These are phyloP conservation scores for Aspidoscelis tigris DNA, from an alignment of 2,113 vertebrate species.

Conservation along the genomic window DNA sequence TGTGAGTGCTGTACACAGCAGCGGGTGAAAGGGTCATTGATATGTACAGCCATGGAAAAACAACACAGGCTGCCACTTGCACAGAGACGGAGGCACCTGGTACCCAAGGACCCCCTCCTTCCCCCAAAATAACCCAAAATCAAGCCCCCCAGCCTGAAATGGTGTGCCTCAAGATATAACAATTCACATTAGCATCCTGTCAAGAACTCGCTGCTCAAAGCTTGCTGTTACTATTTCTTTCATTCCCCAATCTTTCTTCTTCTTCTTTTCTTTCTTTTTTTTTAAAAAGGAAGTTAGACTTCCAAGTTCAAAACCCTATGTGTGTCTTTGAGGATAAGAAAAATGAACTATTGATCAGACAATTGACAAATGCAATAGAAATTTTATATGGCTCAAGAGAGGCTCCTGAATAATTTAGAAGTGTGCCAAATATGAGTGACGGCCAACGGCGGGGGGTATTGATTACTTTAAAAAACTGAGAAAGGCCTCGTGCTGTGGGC, in stretches of 20 bases:
- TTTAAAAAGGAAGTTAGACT: slow-evolving; percentile 53
- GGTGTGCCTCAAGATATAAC: not conserved
- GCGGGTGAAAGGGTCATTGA: slow-evolving; percentile 69
- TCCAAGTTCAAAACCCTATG: slow-evolving; percentile 59
- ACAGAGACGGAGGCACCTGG: not conserved
- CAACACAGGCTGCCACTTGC: not conserved
- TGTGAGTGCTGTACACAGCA: slow-evolving; percentile 46
- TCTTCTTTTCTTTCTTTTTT: slow-evolving; percentile 18
- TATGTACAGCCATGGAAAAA: slow-evolving; percentile 42
- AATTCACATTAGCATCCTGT: slow-evolving; percentile 67
- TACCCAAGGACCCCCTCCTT: slow-evolving; percentile 18
- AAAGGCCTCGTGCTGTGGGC: slow-evolving; percentile 77
- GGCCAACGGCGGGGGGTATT: slow-evolving; percentile 87
- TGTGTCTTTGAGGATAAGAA: slow-evolving; percentile 81
- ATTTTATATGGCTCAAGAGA: slow-evolving; percentile 91
- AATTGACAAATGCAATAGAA: slow-evolving; percentile 93
- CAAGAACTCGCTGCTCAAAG: slow-evolving; percentile 63
- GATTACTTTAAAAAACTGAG: slow-evolving; percentile 88
- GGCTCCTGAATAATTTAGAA: slow-evolving; percentile 95
- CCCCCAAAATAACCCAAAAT: too few relatives aligned
- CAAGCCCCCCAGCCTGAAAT: slow-evolving; percentile 49
- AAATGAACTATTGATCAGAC: slow-evolving; percentile 88
- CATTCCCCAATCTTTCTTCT: slow-evolving; percentile 41
- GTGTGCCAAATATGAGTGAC: slow-evolving; percentile 89
- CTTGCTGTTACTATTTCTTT: slow-evolving; percentile 48